Conservation (phyloP, 2,797 vertebrate species). For the Gymnocypris eckloni region DNA sequence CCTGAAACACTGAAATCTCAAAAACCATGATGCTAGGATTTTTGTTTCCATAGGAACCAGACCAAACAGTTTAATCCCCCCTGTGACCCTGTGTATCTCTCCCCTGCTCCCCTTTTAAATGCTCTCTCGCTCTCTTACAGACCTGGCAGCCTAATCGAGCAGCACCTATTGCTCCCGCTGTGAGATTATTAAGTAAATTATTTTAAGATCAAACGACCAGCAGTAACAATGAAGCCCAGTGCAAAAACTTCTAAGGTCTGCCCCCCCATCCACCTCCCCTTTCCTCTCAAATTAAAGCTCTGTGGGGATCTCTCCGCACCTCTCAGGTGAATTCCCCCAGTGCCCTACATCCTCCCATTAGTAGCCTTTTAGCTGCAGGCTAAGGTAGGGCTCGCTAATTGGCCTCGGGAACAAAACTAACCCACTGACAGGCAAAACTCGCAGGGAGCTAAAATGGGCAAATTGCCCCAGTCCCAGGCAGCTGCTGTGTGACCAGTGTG, state of each 20-base stretch:
- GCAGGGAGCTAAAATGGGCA: slow-evolving; percentile 85
- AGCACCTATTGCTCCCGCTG: slow-evolving; percentile 96
- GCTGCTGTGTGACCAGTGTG: slow-evolving; percentile 67
- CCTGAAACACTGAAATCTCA: slow-evolving; percentile 22
- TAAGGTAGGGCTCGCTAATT: slow-evolving; percentile 98
- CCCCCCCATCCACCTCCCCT: slow-evolving; percentile 68
- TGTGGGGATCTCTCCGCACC: slow-evolving; percentile 90
- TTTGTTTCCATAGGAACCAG: slow-evolving; percentile 76
- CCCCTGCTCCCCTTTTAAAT: slow-evolving; percentile 5
- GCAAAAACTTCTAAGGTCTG: slow-evolving; percentile 94
- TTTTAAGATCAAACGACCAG: slow-evolving; percentile 99
- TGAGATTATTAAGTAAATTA: slow-evolving; percentile 99
- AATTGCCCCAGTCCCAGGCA: slow-evolving; percentile 89
- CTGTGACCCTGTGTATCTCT: slow-evolving; percentile 58
- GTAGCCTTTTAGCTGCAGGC: slow-evolving; percentile 96
- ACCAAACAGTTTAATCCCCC: slow-evolving; percentile 74
- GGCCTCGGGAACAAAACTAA: slow-evolving; percentile 99
- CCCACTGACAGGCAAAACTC: slow-evolving; percentile 97
- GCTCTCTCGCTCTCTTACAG: slow-evolving; percentile 82
- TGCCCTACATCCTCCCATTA: slow-evolving; percentile 76
- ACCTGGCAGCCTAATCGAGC: slow-evolving; percentile 96
- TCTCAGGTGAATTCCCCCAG: slow-evolving; percentile 90
- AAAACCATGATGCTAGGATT: slow-evolving; percentile 66
- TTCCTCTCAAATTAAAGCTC: slow-evolving; percentile 92
- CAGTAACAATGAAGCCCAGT: slow-evolving; percentile 97